phyloP scores from a whole-genome alignment of 1,140 invertebrate genomes.

The Platorchestia sp. region DNA sequence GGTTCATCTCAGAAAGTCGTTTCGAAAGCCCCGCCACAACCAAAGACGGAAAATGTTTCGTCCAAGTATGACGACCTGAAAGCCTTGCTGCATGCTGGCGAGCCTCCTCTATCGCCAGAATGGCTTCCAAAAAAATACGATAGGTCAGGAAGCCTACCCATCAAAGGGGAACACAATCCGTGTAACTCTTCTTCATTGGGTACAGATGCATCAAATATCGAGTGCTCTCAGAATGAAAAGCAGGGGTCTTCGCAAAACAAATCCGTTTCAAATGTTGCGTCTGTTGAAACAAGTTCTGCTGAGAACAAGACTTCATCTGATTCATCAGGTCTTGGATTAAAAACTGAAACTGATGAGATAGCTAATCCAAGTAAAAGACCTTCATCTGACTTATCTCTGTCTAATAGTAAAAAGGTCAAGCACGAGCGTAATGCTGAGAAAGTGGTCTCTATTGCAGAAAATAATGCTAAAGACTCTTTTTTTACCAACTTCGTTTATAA shows the following conservation, averaged over 20 bases:
- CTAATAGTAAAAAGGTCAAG: constrained; percentile 9
- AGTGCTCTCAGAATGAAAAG: background rate
- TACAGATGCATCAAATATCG: background rate
- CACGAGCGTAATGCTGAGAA: background rate
- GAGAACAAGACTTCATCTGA: background rate
- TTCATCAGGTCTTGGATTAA: background rate
- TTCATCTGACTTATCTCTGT: background rate
- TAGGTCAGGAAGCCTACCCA: background rate
- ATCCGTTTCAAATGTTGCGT: background rate
- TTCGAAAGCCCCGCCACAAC: background rate
- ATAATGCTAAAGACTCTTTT: background rate
- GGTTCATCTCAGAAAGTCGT: background rate
- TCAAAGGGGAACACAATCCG: background rate
- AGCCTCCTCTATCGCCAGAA: background rate
- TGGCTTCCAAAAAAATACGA: background rate
- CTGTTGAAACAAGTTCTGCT: background rate
- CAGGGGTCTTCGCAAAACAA: background rate
- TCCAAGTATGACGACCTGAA: constrained; percentile 23
- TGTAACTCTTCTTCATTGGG: background rate
- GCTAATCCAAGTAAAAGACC: background rate
- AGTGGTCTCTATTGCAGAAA: background rate
- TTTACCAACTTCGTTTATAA: background rate
- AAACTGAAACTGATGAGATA: background rate
- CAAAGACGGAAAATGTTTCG: background rate
- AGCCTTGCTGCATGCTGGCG: background rate